Base-by-base conservation (phyloP, 2,797 vertebrate species). In the Hoplostethus mediterraneus region DNA sequence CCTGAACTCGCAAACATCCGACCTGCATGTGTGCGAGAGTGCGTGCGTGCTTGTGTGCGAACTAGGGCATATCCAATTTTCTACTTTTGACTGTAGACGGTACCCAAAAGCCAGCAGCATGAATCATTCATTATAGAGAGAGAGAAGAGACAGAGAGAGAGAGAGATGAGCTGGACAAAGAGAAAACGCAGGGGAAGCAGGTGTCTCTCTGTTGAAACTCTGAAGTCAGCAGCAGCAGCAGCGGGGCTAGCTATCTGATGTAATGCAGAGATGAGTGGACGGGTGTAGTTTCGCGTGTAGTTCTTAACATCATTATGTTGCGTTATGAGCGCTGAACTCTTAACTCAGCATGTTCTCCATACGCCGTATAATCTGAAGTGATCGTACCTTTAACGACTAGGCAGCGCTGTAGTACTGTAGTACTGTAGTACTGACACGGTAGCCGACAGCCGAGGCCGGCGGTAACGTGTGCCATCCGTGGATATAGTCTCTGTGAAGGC, bases 61-160 rank as follows among this genome's bases (percentile, higher is more conserved):
- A 82, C 81, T 56, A 63, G 77, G 75, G 61, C 77, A 71, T 76
- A 77, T 89, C 74, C 75, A 78, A 70, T 82, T 74, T 80, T 80
- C 61, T 51, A 38, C 44, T 63, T 66, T 73, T 77, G 47, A 4
- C 69, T 38, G 72, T 68, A 62, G 44, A 64, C 7, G 38, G 13
- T 25, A 28, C 31, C 58, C 58, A 58, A 67, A 68, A 83, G 51
- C 73, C 73, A 45, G 60, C 5, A 4, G 51, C 25, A 80, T 89
- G 78, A 87, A 87, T 85, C 69, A 87, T 90, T 90, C 79, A 88
- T 77, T 63, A 56, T 16, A 1, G 61, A 73, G 72, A 66, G 38
- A 7, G 54, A 49, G 51, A 21, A 49, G 51, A 21, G 21, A 21
- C 1, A 21, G 1, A 21, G 21, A 21, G 21, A 21, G 21, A 21